Evolutionary conservation across 2,797 vertebrate genomes (phyloP), one percentile per base, ranked within the genome.

Genomic region (Mormyrus hasselquistii): DNA sequence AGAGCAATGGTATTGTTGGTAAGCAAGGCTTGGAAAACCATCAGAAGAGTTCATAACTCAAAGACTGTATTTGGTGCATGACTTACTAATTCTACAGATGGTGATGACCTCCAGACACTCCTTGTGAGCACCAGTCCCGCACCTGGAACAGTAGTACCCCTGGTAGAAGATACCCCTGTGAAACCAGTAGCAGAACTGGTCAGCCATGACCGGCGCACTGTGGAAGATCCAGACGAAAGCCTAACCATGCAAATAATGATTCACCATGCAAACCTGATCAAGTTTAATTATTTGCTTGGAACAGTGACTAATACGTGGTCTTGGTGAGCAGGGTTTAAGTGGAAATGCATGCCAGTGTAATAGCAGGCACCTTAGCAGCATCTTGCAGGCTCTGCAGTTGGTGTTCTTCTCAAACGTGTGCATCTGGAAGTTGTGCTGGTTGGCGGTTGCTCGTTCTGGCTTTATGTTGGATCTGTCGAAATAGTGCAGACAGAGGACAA

Each of bases 401-500:
- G 98, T 99, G 19, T 98, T 97, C 95, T 97, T 98, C 52, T 99
- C 98, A 34, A 99, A 99, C 0, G 98, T 99, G 95, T 97, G 97
- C 99, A 99, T 99, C 95, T 99, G 98, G 93, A 99, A 99, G 94
- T 95, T 98, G 92, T 99, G 99, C 93, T 98, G 97, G 91, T 99
- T 99, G 73, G 98, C 98, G 0, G 95, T 99, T 93, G 98, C 98
- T 93, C 98, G 97, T 92, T 99, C 98, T 0, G 99, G 98, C 92
- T 98, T 99, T 93, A 99, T 98, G 95, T 99, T 99, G 73, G 99
- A 99, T 96, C 99, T 99, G 86, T 25, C 6, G 49, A 86, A 22
- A 29, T 22, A 50, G 25, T 52, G 9, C 2, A 16, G 19, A 53
- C 8, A 50, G 38, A n/a, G 25, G 52, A 10, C 52, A 34, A 50